phyloP scores from a whole-genome alignment of 2,797 vertebrate genomes.

The Rachycentron canadum region DNA sequence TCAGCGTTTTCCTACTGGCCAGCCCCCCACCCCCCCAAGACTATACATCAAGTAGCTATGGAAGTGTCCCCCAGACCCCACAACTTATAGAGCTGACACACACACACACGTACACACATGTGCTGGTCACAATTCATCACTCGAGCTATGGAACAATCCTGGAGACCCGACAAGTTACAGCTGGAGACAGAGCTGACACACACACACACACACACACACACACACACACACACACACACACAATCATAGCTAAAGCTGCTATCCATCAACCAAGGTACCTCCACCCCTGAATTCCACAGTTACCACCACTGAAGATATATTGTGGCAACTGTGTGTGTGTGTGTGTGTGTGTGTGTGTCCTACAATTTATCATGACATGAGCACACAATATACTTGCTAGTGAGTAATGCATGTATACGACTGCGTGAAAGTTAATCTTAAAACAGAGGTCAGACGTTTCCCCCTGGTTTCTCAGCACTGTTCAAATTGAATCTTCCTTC shows the following conservation, averaged over 20 bases:
- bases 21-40: slow-evolving; percentile 45
- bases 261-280: slow-evolving; percentile 57
- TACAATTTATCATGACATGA: slow-evolving; percentile 44
- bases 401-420: not conserved
- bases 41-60: slow-evolving; percentile 77
- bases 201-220: slow-evolving; percentile 37
- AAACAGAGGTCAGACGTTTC: slow-evolving; percentile 20
- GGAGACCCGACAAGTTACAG: slow-evolving; percentile 53
- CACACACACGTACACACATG: slow-evolving; percentile 7
- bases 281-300: slow-evolving; percentile 45
- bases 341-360: slow-evolving; percentile 19
- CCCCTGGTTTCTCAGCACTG: slow-evolving; percentile 28
- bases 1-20: slow-evolving; percentile 81
- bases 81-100: slow-evolving; percentile 70
- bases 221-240: slow-evolving; percentile 35
- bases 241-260: slow-evolving; percentile 32
- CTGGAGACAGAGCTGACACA: slow-evolving; percentile 44
- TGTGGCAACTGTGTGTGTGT: slow-evolving; percentile 7
- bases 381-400: slow-evolving; percentile 14
- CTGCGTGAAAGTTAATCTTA: not conserved
- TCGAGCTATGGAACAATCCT: slow-evolving; percentile 55
- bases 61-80: slow-evolving; percentile 66
- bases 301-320: slow-evolving; percentile 48
- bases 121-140: slow-evolving; percentile 61
- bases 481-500: slow-evolving; percentile 40